A percentile compares a stretch with the other conserved stretches of the same genome.
These are phyloP conservation scores for Aquatica leii DNA, from an alignment of 2,888 invertebrate genomes.

Conservation along the genomic window DNA sequence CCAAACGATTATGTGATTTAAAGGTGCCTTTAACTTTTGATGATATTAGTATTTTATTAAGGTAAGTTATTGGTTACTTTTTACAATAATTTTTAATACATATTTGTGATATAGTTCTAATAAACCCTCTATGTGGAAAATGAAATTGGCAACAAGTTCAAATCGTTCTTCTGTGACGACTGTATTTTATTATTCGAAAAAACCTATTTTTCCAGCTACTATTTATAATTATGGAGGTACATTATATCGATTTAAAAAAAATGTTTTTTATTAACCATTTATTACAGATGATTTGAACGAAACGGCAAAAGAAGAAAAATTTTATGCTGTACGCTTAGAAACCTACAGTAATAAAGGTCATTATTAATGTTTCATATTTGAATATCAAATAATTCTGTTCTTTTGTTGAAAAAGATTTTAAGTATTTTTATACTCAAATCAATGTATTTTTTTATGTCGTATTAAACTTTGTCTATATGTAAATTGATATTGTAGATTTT, in stretches of 20 bases:
- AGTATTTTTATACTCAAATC: too few relatives aligned
- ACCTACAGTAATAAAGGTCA: slow-evolving; percentile 30
- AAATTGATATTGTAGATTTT: too few relatives aligned
- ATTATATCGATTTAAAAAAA: not conserved
- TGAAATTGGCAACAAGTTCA: slow-evolving; percentile 21
- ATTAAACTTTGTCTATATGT: too few relatives aligned
- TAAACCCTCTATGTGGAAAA: slow-evolving; percentile 31
- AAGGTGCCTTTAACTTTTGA: slow-evolving; percentile 17
- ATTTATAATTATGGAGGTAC: slow-evolving; percentile 51
- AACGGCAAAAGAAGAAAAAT: slow-evolving; percentile 20
- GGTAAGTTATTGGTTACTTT: not conserved
- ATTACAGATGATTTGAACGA: slow-evolving; percentile 37
- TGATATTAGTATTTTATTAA: slow-evolving; percentile 13
- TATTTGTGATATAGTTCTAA: slow-evolving; percentile 23
- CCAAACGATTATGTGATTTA: slow-evolving; percentile 17
- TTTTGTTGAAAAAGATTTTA: too few relatives aligned
- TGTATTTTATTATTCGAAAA: slow-evolving; percentile 60
- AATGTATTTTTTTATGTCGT: too few relatives aligned
- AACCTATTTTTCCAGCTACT: slow-evolving; percentile 62
- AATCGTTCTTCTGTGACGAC: slow-evolving; percentile 39
- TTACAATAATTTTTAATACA: not conserved
- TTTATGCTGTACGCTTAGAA: slow-evolving; percentile 36
- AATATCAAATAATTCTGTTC: too few relatives aligned
- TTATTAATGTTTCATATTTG: slow-evolving; percentile 1
- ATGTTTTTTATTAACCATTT: not conserved